Evolutionary conservation across 92 coral and sea anemone species (phyloP).

Genomic region (Heteractis magnifica): DNA sequence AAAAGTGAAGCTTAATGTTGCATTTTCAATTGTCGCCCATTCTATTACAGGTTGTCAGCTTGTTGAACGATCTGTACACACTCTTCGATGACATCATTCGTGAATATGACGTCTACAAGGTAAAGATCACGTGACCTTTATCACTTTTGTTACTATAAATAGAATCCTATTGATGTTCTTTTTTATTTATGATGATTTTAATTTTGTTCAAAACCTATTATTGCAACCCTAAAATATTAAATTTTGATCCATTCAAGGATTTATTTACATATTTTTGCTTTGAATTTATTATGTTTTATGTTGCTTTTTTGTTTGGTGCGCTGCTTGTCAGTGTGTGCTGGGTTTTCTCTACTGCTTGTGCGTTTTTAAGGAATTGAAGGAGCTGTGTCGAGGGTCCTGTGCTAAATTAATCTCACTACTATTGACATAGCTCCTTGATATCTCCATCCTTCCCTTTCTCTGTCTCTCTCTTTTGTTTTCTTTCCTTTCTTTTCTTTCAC

Average conservation of each 20-base stretch:
- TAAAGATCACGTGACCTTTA: constrained; percentile 22
- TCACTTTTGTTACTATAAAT: background rate
- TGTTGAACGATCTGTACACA: constrained; percentile 85
- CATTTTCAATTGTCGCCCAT: background rate
- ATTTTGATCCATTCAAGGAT: background rate
- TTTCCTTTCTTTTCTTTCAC: background rate
- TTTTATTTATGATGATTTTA: background rate
- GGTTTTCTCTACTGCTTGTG: background rate
- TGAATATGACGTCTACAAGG: constrained; percentile 95
- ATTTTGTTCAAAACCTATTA: background rate
- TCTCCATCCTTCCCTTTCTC: background rate
- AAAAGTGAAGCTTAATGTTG: too few relatives aligned
- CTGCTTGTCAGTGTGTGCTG: background rate
- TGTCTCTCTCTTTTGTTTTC: background rate
- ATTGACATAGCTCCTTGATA: background rate
- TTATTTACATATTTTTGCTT: background rate
- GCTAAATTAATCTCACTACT: background rate
- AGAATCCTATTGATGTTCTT: background rate
- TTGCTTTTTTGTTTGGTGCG: background rate
- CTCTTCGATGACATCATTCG: constrained; percentile 91
- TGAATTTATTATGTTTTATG: background rate
- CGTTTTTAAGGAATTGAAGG: background rate
- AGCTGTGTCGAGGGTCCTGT: background rate
- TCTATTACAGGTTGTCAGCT: constrained; percentile 73
- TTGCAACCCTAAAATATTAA: too few relatives aligned